A percentile compares a stretch with the other conserved stretches of the same genome.
Evolutionary conservation across 2,113 vertebrate genomes (phyloP).

Genomic region (Phyllostomus discolor): DNA sequence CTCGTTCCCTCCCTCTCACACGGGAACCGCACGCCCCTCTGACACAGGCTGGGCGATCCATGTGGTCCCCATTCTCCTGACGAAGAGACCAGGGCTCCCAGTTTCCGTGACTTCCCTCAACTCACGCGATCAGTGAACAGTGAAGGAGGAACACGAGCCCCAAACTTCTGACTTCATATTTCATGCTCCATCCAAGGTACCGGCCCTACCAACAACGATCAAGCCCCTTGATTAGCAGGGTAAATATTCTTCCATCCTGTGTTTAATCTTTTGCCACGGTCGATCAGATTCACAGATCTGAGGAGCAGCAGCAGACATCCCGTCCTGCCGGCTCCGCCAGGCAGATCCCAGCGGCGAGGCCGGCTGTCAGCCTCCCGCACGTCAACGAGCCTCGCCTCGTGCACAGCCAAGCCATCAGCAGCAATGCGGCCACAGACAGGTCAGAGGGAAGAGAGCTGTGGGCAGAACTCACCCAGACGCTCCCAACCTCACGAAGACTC

Average conservation of each 20-base stretch:
- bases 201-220: not conserved
- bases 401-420: not conserved
- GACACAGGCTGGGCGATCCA: not conserved
- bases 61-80: not conserved
- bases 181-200: not conserved
- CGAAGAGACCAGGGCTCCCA: conserved; percentile 2
- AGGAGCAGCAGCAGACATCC: not conserved
- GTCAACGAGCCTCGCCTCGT: conserved; percentile 24
- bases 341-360: not conserved
- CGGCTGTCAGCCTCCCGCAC: not conserved
- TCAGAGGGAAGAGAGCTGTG: not conserved
- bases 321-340: not conserved
- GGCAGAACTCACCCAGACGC: not conserved
- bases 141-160: not conserved
- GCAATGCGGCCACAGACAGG: not conserved
- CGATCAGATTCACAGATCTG: conserved; percentile 9
- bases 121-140: not conserved
- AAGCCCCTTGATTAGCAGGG: not conserved
- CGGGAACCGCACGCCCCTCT: not conserved
- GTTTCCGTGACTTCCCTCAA: not conserved
- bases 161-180: conserved; percentile 36
- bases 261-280: conserved; percentile 29
- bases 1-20: not conserved
- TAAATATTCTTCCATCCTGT: not conserved
- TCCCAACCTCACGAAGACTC: not conserved